A percentile compares a stretch with the other conserved stretches of the same genome.
phyloP scores from a whole-genome alignment of 1,140 invertebrate genomes.

The Vanessa tameamea region DNA sequence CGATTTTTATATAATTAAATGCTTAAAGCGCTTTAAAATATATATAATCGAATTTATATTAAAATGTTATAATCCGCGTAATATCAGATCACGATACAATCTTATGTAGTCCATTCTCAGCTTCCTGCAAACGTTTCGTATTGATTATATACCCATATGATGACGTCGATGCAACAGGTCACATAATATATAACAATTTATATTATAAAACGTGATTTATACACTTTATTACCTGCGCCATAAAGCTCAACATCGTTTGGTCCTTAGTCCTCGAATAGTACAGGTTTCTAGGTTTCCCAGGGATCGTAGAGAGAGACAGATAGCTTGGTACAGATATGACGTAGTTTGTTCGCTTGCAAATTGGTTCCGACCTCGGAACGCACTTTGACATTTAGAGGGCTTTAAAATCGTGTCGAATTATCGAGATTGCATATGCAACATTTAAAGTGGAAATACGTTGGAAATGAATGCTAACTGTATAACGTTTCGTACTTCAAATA shows the following conservation, averaged over 20 bases:
- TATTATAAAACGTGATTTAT: constrained; percentile 18
- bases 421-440: constrained; percentile 15
- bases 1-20: background rate
- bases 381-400: constrained; percentile 55
- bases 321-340: constrained; percentile 54
- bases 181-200: constrained; percentile 31
- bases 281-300: constrained; percentile 70
- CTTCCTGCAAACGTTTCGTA: constrained; percentile 43
- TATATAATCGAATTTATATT: too few relatives aligned
- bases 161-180: constrained; percentile 63
- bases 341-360: constrained; percentile 53
- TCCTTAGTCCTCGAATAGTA: constrained; percentile 41
- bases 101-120: constrained; percentile 2
- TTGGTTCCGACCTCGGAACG: constrained; percentile 48
- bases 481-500: background rate
- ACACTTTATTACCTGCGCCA: constrained; percentile 36
- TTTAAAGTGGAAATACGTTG: background rate
- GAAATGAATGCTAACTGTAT: background rate
- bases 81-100: constrained; percentile 1
- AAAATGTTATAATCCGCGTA: background rate
- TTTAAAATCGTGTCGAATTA: constrained; percentile 34
- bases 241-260: constrained; percentile 50
- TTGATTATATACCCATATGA: constrained; percentile 59
- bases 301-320: constrained; percentile 59
- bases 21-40: background rate